A percentile compares a stretch with the other conserved stretches of the same genome.
phyloP scores from a whole-genome alignment of 2,113 vertebrate genomes.

The Saguinus imperator region DNA sequence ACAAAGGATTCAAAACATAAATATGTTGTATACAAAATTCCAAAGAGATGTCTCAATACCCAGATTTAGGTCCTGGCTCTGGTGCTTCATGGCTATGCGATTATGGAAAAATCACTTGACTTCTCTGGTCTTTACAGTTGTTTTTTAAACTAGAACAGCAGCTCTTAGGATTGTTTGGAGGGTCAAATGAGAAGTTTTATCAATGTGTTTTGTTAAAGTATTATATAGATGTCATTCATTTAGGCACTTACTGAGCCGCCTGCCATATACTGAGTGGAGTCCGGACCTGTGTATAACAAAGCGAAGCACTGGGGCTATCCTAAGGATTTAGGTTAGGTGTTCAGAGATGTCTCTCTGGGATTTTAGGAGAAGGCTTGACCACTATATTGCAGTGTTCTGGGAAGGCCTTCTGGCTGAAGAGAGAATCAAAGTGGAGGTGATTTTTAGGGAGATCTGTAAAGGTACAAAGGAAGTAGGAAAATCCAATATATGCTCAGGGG shows the following conservation, averaged over 20 bases:
- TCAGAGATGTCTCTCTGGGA: neutral
- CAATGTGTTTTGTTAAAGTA: neutral
- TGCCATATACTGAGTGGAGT: neutral
- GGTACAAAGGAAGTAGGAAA: neutral
- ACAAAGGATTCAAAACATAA: neutral
- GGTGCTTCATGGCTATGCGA: neutral
- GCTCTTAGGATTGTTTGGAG: neutral
- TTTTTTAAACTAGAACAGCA: conserved; percentile 24
- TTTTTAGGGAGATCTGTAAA: neutral
- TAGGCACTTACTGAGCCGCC: neutral
- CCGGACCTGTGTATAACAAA: neutral
- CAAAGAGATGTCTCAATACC: neutral
- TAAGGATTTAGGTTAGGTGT: neutral
- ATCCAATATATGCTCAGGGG: neutral
- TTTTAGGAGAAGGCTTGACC: neutral
- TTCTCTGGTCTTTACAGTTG: neutral
- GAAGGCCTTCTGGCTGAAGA: neutral
- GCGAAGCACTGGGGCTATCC: neutral
- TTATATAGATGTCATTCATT: neutral
- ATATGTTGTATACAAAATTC: neutral
- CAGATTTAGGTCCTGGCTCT: neutral
- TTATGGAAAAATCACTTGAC: neutral
- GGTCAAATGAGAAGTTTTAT: conserved; percentile 7
- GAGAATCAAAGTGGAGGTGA: neutral
- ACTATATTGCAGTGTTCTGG: neutral